These are phyloP conservation scores for Typhlomys cinereus DNA, from an alignment of 2,113 vertebrate species.

Conservation along the genomic window DNA sequence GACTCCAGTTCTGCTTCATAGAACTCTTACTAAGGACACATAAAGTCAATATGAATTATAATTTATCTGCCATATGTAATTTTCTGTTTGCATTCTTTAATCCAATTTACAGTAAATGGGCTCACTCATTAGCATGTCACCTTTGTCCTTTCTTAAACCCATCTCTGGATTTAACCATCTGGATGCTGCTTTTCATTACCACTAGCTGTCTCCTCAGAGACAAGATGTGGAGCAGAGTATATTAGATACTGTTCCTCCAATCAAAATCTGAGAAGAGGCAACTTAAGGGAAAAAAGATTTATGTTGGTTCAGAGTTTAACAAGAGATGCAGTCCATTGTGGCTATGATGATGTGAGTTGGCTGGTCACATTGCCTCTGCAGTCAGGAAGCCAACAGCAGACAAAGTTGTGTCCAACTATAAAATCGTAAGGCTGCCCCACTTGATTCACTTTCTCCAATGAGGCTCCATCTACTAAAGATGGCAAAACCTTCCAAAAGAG, in stretches of 20 bases:
- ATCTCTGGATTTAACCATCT: neutral
- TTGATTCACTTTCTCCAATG: too few species aligned
- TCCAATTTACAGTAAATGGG: neutral
- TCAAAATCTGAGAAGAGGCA: neutral
- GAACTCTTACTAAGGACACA: neutral
- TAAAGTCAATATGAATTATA: neutral
- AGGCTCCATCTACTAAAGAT: neutral
- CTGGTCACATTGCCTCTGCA: neutral
- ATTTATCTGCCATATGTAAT: neutral
- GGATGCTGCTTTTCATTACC: constrained; percentile 19
- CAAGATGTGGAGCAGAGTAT: neutral
- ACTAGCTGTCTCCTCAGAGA: neutral
- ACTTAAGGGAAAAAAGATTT: neutral
- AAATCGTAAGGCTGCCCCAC: neutral
- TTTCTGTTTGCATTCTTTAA: constrained; percentile 4
- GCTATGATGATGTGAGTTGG: neutral
- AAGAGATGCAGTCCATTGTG: neutral
- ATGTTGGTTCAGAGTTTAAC: neutral
- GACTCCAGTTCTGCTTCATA: neutral
- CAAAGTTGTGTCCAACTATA: neutral
- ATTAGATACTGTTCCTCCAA: neutral
- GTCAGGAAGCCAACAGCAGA: neutral
- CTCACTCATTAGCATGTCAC: neutral
- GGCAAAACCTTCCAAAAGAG: neutral
- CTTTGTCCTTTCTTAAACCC: neutral